phyloP scores from a whole-genome alignment of 2,888 invertebrate species.

The Nemapogon koenigi region DNA sequence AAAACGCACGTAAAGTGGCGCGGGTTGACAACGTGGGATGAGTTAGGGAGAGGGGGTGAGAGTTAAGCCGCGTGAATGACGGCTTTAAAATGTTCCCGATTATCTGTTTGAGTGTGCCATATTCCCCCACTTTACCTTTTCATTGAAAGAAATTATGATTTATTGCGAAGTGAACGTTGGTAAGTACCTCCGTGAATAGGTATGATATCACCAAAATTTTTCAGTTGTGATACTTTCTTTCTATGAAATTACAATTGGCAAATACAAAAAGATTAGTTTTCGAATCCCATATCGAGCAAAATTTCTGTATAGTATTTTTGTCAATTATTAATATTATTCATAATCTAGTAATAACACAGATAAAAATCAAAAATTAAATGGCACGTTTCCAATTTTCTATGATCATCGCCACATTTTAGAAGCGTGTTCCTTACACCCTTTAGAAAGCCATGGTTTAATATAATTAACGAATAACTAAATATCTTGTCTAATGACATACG shows the following conservation, averaged over 20 bases:
- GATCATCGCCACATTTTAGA: too few relatives aligned
- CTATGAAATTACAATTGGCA: neutral
- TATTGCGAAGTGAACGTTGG: neutral
- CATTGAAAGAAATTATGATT: neutral
- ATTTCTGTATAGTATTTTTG: too few relatives aligned
- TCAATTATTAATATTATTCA: too few relatives aligned
- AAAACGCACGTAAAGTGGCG: slow-evolving; percentile 62
- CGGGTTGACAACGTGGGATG: slow-evolving; percentile 18
- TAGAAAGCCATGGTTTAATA: too few relatives aligned
- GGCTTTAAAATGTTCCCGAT: slow-evolving; percentile 59
- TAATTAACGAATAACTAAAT: too few relatives aligned
- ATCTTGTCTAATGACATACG: too few relatives aligned
- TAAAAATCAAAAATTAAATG: too few relatives aligned
- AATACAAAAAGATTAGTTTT: neutral
- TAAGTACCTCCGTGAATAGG: neutral
- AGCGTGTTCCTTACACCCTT: too few relatives aligned
- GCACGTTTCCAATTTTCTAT: too few relatives aligned
- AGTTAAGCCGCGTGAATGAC: slow-evolving; percentile 34
- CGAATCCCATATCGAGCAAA: too few relatives aligned
- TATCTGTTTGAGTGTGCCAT: slow-evolving; percentile 46
- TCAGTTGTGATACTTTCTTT: neutral
- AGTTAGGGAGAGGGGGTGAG: slow-evolving; percentile 19
- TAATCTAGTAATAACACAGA: too few relatives aligned
- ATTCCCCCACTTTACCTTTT: neutral
- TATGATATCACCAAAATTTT: too few relatives aligned